These are phyloP conservation scores for Drosophila yakuba DNA, from an alignment of 1,140 invertebrate species.

Conservation along the genomic window DNA sequence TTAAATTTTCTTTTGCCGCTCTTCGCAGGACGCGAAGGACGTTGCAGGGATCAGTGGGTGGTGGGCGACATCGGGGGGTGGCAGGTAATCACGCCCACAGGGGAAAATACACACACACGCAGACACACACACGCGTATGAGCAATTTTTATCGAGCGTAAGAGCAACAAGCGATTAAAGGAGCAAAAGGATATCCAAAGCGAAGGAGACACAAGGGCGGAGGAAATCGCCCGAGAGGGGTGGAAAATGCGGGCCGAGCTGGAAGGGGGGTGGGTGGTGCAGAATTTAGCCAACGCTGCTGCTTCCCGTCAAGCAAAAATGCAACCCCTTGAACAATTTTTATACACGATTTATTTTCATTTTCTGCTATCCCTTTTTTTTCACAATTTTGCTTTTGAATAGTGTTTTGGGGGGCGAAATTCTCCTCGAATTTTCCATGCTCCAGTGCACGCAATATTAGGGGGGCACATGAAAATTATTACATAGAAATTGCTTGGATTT, in stretches of 20 bases:
- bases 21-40: slow-evolving; percentile 12
- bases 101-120: slow-evolving; percentile 19
- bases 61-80: neutral
- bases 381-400: slow-evolving; percentile 48
- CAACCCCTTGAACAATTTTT: slow-evolving; percentile 79
- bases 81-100: slow-evolving; percentile 69
- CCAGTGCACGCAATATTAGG: slow-evolving; percentile 48
- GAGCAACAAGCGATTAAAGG: slow-evolving; percentile 63
- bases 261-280: neutral
- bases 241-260: neutral
- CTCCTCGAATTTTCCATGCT: slow-evolving; percentile 37
- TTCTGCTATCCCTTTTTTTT: slow-evolving; percentile 42
- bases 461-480: slow-evolving; percentile 4
- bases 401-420: neutral
- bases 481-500: neutral
- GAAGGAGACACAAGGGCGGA: neutral
- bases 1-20: slow-evolving; percentile 66
- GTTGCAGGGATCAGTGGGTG: neutral
- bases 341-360: slow-evolving; percentile 78
- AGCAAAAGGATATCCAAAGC: slow-evolving; percentile 21
- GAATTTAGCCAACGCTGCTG: slow-evolving; percentile 49
- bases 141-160: slow-evolving; percentile 74
- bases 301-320: slow-evolving; percentile 60
- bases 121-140: slow-evolving; percentile 42
- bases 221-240: neutral